Evolutionary conservation across 2,797 vertebrate genomes (phyloP), one percentile per base, ranked within the genome.

Genomic region (Austrolebias charrua): DNA sequence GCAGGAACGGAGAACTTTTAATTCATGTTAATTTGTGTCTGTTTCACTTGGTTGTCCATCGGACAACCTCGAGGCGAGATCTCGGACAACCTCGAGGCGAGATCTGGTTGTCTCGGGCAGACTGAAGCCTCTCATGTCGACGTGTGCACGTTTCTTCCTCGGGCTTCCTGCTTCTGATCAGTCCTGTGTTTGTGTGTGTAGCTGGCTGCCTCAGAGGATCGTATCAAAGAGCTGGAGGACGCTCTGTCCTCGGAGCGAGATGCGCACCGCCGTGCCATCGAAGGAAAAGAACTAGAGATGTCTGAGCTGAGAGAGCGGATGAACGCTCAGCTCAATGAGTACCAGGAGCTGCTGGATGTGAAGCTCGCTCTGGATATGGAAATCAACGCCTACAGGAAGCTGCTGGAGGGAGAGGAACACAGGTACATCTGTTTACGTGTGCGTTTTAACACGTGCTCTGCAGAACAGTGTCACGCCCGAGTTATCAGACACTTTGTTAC

Each of bases 291-390:
- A 63, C 91, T 83, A 6, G 97, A 99, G 81, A 96, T 98, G 94
- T 90, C 78, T 0, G 95, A 97, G 12, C 90, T 98, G 92, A 94
- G 96, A 55, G 95, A 97, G 0, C 83, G 92, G 82, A 96, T 99
- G 95, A 95, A 97, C 55, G 81, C 93, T 78, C 96, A 98, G 88
- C 91, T 99, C 4, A 93, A 92, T 0, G 98, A 98, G 76, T 98
- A 98, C 82, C 96, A 99, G 88, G 96, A 99, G 61, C 90, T 99
- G 60, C 89, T 99, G 63, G 98, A 98, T 0, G 94, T 98, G 28
- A 99, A 99, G 70, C 90, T 98, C 44, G 96, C 97, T 0, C 89
- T 99, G 20, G 98, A 99, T 79, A 96, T 99, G 96, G 98, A 99
- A 90, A 99, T 99, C 81, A 95, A 92, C 0, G 97, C 98, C 18